phyloP scores from a whole-genome alignment of 1,140 invertebrate genomes.

The Trichomalopsis sarcophagae region DNA sequence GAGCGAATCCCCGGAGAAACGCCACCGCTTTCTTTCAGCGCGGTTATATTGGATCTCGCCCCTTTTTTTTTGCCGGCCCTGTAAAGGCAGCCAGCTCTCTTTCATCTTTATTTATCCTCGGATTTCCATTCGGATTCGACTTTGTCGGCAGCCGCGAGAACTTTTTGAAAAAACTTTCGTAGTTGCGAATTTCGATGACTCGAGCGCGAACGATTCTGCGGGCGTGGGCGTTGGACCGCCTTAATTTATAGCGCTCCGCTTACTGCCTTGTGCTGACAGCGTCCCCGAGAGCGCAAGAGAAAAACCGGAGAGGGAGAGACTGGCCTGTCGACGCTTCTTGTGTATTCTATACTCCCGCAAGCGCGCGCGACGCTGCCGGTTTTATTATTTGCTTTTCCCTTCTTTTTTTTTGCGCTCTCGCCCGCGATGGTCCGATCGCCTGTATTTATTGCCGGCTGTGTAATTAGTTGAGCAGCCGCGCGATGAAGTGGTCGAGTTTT shows the following conservation, averaged over 20 bases:
- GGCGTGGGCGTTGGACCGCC: not conserved
- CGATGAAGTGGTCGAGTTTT: not conserved
- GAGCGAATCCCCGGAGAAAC: not conserved
- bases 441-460: conserved; percentile 3
- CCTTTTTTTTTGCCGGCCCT: not conserved
- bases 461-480: not conserved
- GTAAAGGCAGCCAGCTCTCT: not conserved
- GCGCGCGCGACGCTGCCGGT: not conserved
- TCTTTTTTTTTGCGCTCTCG: not conserved
- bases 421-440: not conserved
- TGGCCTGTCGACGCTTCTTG: not conserved
- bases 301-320: not conserved
- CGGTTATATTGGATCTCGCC: not conserved
- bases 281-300: not conserved
- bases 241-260: not conserved
- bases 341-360: not conserved
- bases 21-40: not conserved
- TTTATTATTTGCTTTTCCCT: not conserved
- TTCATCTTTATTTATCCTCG: conserved; percentile 1
- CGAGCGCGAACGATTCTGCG: not conserved
- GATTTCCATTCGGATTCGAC: not conserved
- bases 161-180: not conserved
- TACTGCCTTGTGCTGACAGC: not conserved
- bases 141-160: not conserved
- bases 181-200: conserved; percentile 10